Evolutionary conservation across 2,113 vertebrate species (phyloP), one percentile per base, ranked within the genome.

Genomic region (Leiothrix lutea): DNA sequence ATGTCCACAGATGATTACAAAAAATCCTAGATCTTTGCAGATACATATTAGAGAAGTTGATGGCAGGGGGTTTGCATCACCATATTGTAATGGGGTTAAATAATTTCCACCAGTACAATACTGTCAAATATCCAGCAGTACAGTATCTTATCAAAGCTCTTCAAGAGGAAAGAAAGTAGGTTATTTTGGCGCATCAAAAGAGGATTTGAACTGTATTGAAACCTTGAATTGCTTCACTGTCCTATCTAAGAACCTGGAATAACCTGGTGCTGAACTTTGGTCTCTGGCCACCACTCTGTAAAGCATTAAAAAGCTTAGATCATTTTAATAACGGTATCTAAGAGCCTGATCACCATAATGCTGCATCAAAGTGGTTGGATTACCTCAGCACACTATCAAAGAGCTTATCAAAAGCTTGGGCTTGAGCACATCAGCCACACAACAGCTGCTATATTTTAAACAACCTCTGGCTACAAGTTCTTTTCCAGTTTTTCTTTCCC

Each of bases 381-480:
- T 96, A 96, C 70, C 80, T 96, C 83, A 70, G 64, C 9, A 7
- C 51, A 62, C 73, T 97, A 97, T 95, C 95, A 98, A 96, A 97
- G 96, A 95, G 77, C 83, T 97, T 97, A 95, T 95, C 24, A 20
- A 96, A 93, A 90, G 5, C 88, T 89, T 60, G 35, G 33, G 83
- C 92, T 96, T 50, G 66, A 97, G 80, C 69, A 94, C 77, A 95
- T 91, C 91, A 95, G 88, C 91, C 80, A 24, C 88, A 96, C 35
- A 96, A 92, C 94, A 97, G 95, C 94, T 98, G 95, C 91, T 90
- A 78, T 95, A 75, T 97, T 96, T 98, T 96, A 96, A 81, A 45
- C 83, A 95, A 72, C 82, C 94, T 97, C 93, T 96, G 84, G 95
- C 91, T 97, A 89, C 88, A 95, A 92, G 89, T 96, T 93, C 53